phyloP scores from a whole-genome alignment of 2,797 vertebrate species.

The Oryzias sinensis region DNA sequence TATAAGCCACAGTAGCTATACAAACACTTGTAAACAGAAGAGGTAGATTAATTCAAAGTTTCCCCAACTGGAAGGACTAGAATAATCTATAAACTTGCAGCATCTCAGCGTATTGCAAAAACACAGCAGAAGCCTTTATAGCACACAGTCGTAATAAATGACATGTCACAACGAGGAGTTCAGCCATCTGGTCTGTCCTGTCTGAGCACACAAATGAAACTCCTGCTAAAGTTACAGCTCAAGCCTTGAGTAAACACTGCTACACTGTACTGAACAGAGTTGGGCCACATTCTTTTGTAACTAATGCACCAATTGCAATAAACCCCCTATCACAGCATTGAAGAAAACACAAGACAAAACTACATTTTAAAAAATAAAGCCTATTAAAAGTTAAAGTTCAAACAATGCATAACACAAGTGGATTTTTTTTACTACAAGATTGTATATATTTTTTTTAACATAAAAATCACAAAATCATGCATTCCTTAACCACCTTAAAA shows the following conservation, averaged over 20 bases:
- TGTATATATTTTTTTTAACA: too few relatives aligned
- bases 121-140: not conserved
- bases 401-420: too few relatives aligned
- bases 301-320: conserved; percentile 2
- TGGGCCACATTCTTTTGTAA: not conserved
- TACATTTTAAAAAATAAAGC: not conserved
- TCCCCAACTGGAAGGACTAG: too few relatives aligned
- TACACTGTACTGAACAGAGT: not conserved
- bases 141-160: not conserved
- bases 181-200: not conserved
- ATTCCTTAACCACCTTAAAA: too few relatives aligned
- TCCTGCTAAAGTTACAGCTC: not conserved
- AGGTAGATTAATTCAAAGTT: too few relatives aligned
- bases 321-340: not conserved
- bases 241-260: not conserved
- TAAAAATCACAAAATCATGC: too few relatives aligned
- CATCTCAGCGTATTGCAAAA: not conserved
- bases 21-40: too few relatives aligned
- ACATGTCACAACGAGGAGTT: not conserved
- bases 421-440: too few relatives aligned
- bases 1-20: too few relatives aligned
- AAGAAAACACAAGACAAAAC: not conserved
- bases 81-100: not conserved
- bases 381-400: too few relatives aligned
- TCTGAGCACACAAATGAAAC: conserved; percentile 1